Percentiles rank a stretch among this genome's conserved stretches.
phyloP scores from a whole-genome alignment of 1,140 invertebrate genomes.

The Drosophila malerkotliana region DNA sequence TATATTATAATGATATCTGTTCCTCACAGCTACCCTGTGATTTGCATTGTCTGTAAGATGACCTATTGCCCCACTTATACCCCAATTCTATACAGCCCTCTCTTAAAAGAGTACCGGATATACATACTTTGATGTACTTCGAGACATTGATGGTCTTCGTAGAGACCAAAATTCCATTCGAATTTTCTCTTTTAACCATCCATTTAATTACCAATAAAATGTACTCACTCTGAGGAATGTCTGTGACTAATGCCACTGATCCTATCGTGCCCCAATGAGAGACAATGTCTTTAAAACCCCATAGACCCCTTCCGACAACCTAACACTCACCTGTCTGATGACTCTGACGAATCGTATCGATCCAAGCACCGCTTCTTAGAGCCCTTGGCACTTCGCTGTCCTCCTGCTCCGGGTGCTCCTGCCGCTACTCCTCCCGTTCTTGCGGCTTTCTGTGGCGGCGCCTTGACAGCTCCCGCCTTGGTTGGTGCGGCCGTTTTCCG shows the following conservation, averaged over 20 bases:
- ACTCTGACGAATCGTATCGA: constrained; percentile 94
- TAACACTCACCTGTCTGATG: constrained; percentile 91
- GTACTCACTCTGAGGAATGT: too few relatives aligned
- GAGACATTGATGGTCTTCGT: too few relatives aligned
- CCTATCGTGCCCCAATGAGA: background rate
- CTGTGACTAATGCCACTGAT: background rate
- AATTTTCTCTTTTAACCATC: too few relatives aligned
- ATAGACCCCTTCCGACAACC: background rate
- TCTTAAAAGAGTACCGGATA: too few relatives aligned
- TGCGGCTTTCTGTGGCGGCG: constrained; percentile 10
- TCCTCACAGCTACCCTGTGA: too few relatives aligned
- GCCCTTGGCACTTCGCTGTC: constrained; percentile 52
- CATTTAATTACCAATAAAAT: too few relatives aligned
- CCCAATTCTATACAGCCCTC: too few relatives aligned
- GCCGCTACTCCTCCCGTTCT: background rate
- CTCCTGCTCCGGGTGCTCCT: constrained; percentile 2
- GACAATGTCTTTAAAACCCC: background rate
- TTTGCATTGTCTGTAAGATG: too few relatives aligned
- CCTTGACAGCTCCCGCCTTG: constrained; percentile 6
- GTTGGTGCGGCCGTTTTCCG: constrained; percentile 51
- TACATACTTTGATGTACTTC: too few relatives aligned
- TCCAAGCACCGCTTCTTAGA: constrained; percentile 93
- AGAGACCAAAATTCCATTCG: too few relatives aligned
- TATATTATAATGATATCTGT: too few relatives aligned
- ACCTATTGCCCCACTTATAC: too few relatives aligned